A percentile compares a stretch with the other conserved stretches of the same genome.
These are phyloP conservation scores for Salvator merianae DNA, from an alignment of 2,113 vertebrate genomes.

Conservation along the genomic window DNA sequence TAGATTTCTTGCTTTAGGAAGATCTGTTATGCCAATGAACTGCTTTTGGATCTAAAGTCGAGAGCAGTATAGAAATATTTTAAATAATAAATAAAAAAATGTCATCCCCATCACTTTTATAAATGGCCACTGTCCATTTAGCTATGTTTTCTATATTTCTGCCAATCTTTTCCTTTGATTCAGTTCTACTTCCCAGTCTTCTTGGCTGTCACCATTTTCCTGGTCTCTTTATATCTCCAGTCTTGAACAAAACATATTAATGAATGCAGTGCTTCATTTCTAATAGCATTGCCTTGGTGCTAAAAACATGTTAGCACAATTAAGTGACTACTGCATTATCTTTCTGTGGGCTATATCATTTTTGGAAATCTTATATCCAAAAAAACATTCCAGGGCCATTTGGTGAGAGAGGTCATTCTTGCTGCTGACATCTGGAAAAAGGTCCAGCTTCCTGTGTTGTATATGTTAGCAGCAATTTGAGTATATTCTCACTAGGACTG, in stretches of 20 bases:
- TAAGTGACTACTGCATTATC: background rate
- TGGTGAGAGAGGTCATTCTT: background rate
- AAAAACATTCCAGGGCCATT: background rate
- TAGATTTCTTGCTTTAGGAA: too few relatives aligned
- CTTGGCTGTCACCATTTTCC: background rate
- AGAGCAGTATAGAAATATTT: background rate
- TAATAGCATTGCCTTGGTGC: background rate
- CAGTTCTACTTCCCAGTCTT: background rate
- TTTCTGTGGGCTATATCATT: background rate
- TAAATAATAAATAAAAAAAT: background rate
- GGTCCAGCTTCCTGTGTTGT: background rate
- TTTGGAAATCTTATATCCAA: background rate
- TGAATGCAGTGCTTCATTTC: background rate
- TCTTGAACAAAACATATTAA: background rate
- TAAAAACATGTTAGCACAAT: background rate
- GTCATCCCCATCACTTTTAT: background rate
- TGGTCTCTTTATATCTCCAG: background rate
- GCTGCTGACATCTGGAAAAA: background rate
- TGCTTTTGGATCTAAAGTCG: too few relatives aligned
- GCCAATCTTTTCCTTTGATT: background rate
- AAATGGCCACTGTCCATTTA: background rate
- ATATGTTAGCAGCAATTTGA: background rate
- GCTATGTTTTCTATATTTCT: background rate
- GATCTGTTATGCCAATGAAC: too few relatives aligned
- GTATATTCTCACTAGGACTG: too few relatives aligned